These are phyloP conservation scores for Andricus curvator DNA, from an alignment of 2,888 invertebrate genomes.

Conservation along the genomic window DNA sequence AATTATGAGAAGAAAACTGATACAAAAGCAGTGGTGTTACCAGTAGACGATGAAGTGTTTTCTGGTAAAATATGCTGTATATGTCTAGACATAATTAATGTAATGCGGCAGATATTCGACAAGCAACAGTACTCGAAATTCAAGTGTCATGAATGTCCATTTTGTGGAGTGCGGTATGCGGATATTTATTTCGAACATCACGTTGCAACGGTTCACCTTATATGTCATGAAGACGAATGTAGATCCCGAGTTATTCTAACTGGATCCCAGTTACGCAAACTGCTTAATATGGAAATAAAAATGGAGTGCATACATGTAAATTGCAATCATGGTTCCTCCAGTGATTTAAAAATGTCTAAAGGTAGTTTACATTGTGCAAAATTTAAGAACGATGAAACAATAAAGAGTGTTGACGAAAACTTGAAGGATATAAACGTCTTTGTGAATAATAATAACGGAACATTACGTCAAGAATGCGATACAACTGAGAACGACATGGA, in stretches of 20 bases:
- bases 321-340: not conserved
- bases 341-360: not conserved
- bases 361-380: no score
- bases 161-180: not conserved
- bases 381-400: no score
- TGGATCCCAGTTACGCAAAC: not conserved
- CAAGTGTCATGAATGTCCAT: not conserved
- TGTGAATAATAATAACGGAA: not conserved
- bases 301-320: slow-evolving; percentile 3
- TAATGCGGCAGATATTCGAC: not conserved
- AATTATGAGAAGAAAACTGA: not conserved
- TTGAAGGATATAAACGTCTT: no score
- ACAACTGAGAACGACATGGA: not conserved
- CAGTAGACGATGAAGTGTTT: not conserved
- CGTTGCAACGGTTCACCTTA: not conserved
- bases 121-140: not conserved
- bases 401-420: no score
- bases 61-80: not conserved
- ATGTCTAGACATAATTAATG: slow-evolving; percentile 7
- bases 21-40: not conserved
- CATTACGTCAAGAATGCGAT: not conserved
- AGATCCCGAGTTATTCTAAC: not conserved
- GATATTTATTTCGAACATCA: slow-evolving; percentile 4
- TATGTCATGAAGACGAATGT: not conserved
- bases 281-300: not conserved